Percentiles rank a stretch among this genome's conserved stretches.
Evolutionary conservation across 2,888 invertebrate genomes (phyloP).

Genomic region (Agonopterix alstromeriana): DNA sequence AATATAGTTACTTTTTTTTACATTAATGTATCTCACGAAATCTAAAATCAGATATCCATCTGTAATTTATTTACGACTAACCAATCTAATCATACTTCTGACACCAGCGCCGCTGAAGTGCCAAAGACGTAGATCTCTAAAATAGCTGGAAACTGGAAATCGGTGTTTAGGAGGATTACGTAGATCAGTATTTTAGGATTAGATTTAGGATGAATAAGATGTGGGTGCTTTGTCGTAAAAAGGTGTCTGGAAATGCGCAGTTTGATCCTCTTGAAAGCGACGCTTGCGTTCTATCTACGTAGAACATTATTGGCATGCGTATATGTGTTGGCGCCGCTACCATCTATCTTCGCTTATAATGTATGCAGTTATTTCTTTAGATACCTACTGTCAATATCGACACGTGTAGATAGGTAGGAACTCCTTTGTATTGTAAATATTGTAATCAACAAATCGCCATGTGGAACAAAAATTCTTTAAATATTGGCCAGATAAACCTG

Average conservation of each 20-base stretch:
- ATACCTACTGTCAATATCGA: conserved; percentile 37
- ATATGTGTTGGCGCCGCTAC: conserved; percentile 39
- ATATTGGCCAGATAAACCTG: no score
- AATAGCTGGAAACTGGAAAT: conserved; percentile 44
- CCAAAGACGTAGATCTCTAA: conserved; percentile 62
- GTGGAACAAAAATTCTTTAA: no score
- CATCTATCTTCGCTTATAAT: conserved; percentile 7
- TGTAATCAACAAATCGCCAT: no score
- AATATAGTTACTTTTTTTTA: no score
- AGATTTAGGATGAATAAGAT: conserved; percentile 5
- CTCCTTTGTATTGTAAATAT: no score
- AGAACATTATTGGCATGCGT: conserved; percentile 48
- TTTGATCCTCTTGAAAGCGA: conserved; percentile 13
- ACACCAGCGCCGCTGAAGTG: conserved; percentile 25
- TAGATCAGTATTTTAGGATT: conserved; percentile 36
- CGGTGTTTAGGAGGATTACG: conserved; percentile 40
- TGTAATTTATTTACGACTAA: conserved; percentile 25
- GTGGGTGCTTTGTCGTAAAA: conserved; percentile 31
- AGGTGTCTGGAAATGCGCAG: conserved; percentile 56
- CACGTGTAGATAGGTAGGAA: conserved; percentile 24
- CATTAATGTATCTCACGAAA: not conserved
- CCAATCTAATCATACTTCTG: conserved; percentile 26
- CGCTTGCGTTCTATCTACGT: conserved; percentile 20
- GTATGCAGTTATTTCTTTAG: not conserved
- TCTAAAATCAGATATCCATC: conserved; percentile 1